Evolutionary conservation across 2,888 invertebrate species (phyloP).

Genomic region (Electrophaes corylata): DNA sequence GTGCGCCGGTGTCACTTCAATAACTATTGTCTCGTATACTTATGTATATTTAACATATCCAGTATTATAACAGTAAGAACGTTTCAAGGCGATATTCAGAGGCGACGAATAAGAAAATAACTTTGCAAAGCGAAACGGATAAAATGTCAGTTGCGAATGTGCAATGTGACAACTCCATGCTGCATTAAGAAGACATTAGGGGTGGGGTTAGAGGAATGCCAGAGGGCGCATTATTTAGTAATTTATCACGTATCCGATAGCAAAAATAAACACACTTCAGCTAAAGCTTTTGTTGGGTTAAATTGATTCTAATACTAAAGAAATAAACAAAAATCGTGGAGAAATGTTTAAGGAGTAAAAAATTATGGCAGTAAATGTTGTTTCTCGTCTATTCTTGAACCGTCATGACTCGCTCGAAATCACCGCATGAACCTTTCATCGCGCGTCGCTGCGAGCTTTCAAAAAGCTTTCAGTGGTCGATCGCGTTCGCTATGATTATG

Average conservation of each 20-base stretch:
- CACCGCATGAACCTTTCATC: constrained; percentile 74
- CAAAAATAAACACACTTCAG: constrained; percentile 11
- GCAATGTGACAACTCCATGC: constrained; percentile 78
- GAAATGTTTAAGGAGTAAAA: constrained; percentile 30
- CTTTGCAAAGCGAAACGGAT: constrained; percentile 55
- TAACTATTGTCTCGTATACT: constrained; percentile 46
- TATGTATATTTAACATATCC: constrained; percentile 44
- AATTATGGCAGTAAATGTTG: constrained; percentile 50
- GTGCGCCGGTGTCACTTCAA: constrained; percentile 47
- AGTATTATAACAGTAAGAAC: constrained; percentile 35
- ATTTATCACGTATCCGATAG: constrained; percentile 71
- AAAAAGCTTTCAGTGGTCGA: constrained; percentile 80
- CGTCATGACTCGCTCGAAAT: constrained; percentile 67
- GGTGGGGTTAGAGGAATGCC: constrained; percentile 59
- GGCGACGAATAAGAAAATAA: constrained; percentile 46
- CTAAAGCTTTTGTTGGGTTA: constrained; percentile 1
- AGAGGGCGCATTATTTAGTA: constrained; percentile 72
- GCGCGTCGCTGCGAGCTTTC: constrained; percentile 74
- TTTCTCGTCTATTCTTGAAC: constrained; percentile 42
- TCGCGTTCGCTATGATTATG: constrained; percentile 70
- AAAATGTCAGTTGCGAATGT: constrained; percentile 65
- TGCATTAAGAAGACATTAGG: constrained; percentile 82
- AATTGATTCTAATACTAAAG: constrained; percentile 13
- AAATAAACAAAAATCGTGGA: constrained; percentile 12
- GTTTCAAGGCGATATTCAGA: constrained; percentile 47